phyloP scores from a whole-genome alignment of 2,113 vertebrate species.

The Serilophus lunatus region DNA sequence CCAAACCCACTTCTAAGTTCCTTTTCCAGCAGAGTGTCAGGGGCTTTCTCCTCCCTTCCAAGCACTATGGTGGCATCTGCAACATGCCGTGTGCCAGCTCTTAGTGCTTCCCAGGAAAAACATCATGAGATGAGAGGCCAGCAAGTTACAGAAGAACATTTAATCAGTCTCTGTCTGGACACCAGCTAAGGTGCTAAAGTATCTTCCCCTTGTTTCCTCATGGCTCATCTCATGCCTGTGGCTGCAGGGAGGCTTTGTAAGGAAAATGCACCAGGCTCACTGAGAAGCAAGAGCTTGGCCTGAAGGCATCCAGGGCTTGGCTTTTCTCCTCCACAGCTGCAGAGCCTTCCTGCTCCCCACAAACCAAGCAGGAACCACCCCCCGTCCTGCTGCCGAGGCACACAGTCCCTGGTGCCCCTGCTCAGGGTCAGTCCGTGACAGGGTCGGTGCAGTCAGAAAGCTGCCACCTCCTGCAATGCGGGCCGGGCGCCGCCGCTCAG shows the following conservation, averaged over 20 bases:
- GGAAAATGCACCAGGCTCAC: neutral
- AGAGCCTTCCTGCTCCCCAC: neutral
- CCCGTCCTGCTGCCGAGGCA: fast-evolving
- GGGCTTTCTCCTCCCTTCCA: neutral
- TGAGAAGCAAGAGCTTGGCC: neutral
- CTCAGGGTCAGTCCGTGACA: fast-evolving
- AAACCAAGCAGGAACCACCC: too few species aligned
- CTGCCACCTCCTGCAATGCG: constrained; percentile 57
- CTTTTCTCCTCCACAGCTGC: neutral
- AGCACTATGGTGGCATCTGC: neutral
- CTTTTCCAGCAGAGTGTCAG: neutral
- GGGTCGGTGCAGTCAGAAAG: constrained; percentile 46
- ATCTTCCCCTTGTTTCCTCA: neutral
- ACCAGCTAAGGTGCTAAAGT: neutral
- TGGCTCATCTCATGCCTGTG: fast-evolving
- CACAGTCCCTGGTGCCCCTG: neutral
- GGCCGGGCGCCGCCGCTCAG: neutral
- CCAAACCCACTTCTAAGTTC: neutral
- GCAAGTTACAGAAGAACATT: neutral
- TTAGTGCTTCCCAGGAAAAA: neutral
- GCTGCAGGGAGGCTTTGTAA: neutral
- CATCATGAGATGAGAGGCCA: fast-evolving
- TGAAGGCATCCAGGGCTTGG: neutral
- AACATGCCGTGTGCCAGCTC: fast-evolving
- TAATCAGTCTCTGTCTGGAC: neutral